Percentiles rank a stretch among this genome's conserved stretches.
phyloP scores from a whole-genome alignment of 2,797 vertebrate genomes.

The Okamejei kenojei region DNA sequence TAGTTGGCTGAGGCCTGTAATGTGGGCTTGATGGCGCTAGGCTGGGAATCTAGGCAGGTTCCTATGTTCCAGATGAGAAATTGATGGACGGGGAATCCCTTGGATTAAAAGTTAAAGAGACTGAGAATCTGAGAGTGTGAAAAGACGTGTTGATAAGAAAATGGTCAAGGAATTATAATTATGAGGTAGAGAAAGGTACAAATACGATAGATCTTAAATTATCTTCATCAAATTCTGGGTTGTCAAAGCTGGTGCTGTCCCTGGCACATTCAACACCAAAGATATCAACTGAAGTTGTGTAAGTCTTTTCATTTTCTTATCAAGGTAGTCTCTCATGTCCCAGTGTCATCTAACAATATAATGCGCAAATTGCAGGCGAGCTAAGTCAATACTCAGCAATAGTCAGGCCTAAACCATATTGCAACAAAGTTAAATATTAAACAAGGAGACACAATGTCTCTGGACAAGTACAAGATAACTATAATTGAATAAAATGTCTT shows the following conservation, averaged over 20 bases:
- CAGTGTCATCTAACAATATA: neutral
- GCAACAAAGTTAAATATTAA: neutral
- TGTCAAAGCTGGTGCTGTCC: neutral
- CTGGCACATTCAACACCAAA: neutral
- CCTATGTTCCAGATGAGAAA: neutral
- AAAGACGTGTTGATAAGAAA: neutral
- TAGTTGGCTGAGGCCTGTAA: neutral
- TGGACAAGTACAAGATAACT: neutral
- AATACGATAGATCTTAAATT: neutral
- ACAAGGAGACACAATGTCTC: neutral
- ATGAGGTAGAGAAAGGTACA: neutral
- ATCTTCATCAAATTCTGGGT: neutral
- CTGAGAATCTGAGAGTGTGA: neutral
- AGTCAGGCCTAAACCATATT: neutral
- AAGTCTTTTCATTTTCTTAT: neutral
- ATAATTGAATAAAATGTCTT: neutral
- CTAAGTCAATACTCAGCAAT: neutral
- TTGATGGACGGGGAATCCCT: neutral
- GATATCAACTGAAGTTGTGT: neutral
- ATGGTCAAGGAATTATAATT: neutral
- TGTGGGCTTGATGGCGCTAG: neutral
- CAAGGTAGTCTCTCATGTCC: neutral
- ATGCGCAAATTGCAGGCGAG: neutral
- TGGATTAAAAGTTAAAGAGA: neutral
- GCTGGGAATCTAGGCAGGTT: neutral